Evolutionary conservation across 2,113 vertebrate genomes (phyloP).

Genomic region (Circaetus cinerascens): DNA sequence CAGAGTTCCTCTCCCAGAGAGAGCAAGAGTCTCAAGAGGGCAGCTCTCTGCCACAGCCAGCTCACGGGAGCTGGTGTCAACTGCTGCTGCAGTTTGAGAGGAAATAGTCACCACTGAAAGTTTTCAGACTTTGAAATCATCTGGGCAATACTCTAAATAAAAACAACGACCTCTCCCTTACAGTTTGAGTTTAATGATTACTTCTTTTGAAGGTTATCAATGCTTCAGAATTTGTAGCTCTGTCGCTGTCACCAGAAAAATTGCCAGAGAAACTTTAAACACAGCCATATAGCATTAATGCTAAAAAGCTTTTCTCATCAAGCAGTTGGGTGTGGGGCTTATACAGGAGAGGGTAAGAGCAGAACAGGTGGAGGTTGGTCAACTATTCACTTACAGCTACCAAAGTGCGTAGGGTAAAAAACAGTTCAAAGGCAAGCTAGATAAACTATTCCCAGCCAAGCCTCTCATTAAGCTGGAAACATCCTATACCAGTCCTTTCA

Average conservation of each 20-base stretch:
- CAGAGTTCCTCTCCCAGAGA: neutral
- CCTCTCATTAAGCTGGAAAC: neutral
- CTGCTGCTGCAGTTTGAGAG: neutral
- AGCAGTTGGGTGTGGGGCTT: neutral
- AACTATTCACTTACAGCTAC: neutral
- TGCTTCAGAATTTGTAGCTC: neutral
- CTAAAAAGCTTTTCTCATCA: neutral
- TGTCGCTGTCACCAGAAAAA: accelerated
- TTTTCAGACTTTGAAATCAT: neutral
- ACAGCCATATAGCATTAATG: accelerated
- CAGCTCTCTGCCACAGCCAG: neutral
- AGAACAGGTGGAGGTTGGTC: neutral
- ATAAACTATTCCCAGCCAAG: neutral
- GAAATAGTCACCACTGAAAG: neutral
- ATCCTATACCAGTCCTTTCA: neutral
- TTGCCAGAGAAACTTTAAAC: neutral
- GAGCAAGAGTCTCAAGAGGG: neutral
- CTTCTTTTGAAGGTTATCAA: neutral
- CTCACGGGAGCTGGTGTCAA: accelerated
- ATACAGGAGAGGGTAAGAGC: neutral
- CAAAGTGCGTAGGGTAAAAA: neutral
- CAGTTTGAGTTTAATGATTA: neutral
- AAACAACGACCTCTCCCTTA: neutral
- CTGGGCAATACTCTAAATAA: neutral
- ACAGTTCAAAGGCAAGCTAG: neutral